phyloP scores from a whole-genome alignment of 2,888 invertebrate species.

The Brenthis daphne region DNA sequence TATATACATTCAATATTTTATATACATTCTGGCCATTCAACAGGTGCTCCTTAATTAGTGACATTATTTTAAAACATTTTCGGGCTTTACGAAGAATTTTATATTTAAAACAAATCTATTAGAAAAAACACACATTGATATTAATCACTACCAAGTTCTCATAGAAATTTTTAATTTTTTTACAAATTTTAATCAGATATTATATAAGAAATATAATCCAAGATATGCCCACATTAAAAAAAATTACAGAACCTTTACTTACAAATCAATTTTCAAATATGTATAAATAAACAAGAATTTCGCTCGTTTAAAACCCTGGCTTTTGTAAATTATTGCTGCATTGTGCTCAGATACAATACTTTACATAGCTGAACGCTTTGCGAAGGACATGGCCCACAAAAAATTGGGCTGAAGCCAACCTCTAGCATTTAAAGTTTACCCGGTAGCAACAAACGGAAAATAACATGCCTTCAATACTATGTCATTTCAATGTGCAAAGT shows the following conservation, averaged over 20 bases:
- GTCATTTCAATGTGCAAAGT: not conserved
- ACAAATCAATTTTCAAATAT: slow-evolving; percentile 16
- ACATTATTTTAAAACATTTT: too few relatives aligned
- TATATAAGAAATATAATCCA: too few relatives aligned
- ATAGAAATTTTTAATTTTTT: too few relatives aligned
- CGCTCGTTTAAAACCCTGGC: slow-evolving; percentile 19
- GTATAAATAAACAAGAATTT: slow-evolving; percentile 19
- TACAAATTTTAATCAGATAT: too few relatives aligned
- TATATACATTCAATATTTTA: too few relatives aligned
- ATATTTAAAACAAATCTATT: too few relatives aligned
- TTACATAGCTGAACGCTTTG: slow-evolving; percentile 47
- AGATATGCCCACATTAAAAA: not conserved
- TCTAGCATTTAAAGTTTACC: slow-evolving; percentile 45
- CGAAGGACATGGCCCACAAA: slow-evolving; percentile 53
- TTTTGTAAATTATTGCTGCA: slow-evolving; percentile 36
- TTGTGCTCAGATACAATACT: slow-evolving; percentile 44
- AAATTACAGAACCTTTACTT: not conserved
- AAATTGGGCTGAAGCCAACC: slow-evolving; percentile 62
- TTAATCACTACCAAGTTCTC: too few relatives aligned
- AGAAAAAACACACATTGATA: too few relatives aligned
- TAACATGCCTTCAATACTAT: slow-evolving; percentile 32
- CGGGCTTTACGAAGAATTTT: too few relatives aligned
- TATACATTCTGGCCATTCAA: too few relatives aligned
- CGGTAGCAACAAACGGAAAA: slow-evolving; percentile 58
- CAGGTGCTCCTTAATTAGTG: too few relatives aligned